These are phyloP conservation scores for Sitta europaea DNA, from an alignment of 2,113 vertebrate genomes.

Conservation along the genomic window DNA sequence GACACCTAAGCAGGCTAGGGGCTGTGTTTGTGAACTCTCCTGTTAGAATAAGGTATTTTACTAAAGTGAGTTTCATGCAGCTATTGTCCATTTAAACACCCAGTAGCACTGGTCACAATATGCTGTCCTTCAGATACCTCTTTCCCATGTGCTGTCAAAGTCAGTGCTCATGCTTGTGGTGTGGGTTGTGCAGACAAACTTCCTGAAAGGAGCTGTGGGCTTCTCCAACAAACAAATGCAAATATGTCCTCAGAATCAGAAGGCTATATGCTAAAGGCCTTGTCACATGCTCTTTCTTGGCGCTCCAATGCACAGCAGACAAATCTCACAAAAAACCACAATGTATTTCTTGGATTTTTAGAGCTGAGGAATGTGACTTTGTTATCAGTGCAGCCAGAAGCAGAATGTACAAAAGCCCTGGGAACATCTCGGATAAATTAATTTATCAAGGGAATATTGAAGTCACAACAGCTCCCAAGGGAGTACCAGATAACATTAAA, in stretches of 20 bases:
- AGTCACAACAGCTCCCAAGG: neutral
- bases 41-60: neutral
- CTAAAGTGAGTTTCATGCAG: neutral
- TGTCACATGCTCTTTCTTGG: neutral
- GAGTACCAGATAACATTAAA: neutral
- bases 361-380: slow-evolving; percentile 34
- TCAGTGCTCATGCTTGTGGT: fast-evolving
- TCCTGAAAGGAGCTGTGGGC: neutral
- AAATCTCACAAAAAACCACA: slow-evolving; percentile 24
- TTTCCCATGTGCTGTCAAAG: neutral
- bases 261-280: neutral
- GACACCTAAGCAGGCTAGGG: neutral
- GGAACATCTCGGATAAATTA: slow-evolving; percentile 47
- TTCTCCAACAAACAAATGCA: neutral
- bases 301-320: slow-evolving; percentile 6
- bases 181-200: neutral
- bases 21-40: neutral
- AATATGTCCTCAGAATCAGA: slow-evolving; percentile 20
- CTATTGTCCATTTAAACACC: neutral
- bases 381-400: slow-evolving; percentile 38
- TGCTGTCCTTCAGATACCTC: neutral
- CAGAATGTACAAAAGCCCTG: slow-evolving; percentile 52
- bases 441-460: neutral
- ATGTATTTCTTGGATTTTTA: neutral
- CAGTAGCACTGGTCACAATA: no score